Evolutionary conservation across 2,797 vertebrate species (phyloP).

Genomic region (Eulemur albifrons): DNA sequence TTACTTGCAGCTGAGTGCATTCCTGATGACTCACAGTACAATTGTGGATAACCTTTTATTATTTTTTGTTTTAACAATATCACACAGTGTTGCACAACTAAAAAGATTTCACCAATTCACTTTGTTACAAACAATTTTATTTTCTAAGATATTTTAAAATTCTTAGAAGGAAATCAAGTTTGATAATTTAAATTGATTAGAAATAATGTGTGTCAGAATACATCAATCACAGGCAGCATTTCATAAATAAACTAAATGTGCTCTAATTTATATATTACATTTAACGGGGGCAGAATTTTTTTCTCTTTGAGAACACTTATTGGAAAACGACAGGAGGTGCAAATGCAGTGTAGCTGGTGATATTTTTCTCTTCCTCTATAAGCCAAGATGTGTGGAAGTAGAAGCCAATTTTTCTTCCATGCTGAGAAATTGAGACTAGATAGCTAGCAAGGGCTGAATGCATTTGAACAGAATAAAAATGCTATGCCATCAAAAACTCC

Average conservation of each 20-base stretch:
- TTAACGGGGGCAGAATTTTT: neutral
- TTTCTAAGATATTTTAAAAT: neutral
- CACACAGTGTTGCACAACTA: neutral
- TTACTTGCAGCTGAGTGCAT: neutral
- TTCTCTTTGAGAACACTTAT: conserved; percentile 6
- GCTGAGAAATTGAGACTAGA: conserved; percentile 37
- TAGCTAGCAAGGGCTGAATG: neutral
- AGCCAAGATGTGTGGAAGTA: conserved; percentile 34
- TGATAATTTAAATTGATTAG: neutral
- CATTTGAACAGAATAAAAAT: conserved; percentile 37
- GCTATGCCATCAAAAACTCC: neutral
- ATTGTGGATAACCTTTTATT: neutral
- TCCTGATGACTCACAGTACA: neutral
- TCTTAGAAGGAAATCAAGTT: neutral
- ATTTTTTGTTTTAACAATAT: neutral
- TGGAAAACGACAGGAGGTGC: conserved; percentile 37
- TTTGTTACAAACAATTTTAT: neutral
- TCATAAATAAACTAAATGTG: neutral
- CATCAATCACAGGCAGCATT: neutral
- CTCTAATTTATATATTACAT: neutral
- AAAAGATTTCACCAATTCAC: neutral
- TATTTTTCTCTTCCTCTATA: conserved; percentile 49
- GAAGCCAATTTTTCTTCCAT: conserved; percentile 58
- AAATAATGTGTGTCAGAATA: neutral
- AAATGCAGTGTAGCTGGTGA: conserved; percentile 1